phyloP scores from a whole-genome alignment of 2,113 vertebrate species.

The Cynocephalus volans region DNA sequence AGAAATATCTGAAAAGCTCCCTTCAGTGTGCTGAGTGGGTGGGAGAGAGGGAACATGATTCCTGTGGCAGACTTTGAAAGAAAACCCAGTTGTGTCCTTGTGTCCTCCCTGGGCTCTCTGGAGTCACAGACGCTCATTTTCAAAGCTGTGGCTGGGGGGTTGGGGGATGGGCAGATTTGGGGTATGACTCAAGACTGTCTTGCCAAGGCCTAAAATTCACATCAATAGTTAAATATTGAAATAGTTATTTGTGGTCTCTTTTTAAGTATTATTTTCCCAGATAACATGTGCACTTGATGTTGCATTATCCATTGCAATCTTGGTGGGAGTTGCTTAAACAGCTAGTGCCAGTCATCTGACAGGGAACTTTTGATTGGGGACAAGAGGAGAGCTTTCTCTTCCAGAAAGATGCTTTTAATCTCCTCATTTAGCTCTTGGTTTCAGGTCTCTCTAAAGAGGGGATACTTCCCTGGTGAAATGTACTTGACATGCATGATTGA shows the following conservation, averaged over 20 bases:
- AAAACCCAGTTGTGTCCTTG: neutral
- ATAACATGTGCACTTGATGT: neutral
- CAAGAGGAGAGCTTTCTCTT: neutral
- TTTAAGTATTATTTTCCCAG: neutral
- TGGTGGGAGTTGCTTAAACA: neutral
- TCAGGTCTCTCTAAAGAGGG: neutral
- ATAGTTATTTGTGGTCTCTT: too few species aligned
- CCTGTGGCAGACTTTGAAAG: neutral
- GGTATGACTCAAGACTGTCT: neutral
- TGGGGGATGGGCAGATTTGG: neutral
- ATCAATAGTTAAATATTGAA: neutral
- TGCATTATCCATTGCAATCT: fast-evolving
- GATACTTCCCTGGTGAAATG: neutral
- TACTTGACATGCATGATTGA: neutral
- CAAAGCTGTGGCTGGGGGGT: neutral
- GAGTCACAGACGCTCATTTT: neutral
- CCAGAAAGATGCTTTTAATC: neutral
- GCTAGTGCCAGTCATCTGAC: fast-evolving
- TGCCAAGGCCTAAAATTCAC: neutral
- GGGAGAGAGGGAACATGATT: neutral
- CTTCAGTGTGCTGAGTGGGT: neutral
- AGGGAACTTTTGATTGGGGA: neutral
- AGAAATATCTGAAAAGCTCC: neutral
- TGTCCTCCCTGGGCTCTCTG: fast-evolving
- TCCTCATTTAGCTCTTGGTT: neutral